These are phyloP conservation scores for Stenurella melanura DNA, from an alignment of 2,888 invertebrate genomes.

Conservation along the genomic window DNA sequence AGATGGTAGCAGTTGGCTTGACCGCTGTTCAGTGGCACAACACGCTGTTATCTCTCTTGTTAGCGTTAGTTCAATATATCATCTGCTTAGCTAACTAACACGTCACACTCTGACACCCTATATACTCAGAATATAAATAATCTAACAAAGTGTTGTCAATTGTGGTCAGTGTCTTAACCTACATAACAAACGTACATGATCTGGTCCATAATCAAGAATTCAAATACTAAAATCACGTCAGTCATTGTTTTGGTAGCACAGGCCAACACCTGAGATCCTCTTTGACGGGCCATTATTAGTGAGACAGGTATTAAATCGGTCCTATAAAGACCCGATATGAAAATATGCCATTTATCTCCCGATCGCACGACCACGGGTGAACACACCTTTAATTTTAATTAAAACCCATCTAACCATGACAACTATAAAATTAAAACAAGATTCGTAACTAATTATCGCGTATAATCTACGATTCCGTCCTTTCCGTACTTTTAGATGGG, in stretches of 20 bases:
- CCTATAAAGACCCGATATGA: conserved; percentile 17
- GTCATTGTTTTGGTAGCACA: conserved; percentile 29
- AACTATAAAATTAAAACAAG: conserved; percentile 39
- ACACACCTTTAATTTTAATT: conserved; percentile 47
- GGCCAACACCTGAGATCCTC: conserved; percentile 22
- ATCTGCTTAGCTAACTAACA: no score
- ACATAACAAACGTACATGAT: neutral
- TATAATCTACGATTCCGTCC: conserved; percentile 24
- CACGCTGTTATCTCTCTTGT: no score
- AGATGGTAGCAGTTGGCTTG: no score
- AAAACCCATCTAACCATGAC: conserved; percentile 38
- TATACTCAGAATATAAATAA: no score
- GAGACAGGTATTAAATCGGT: conserved; percentile 13
- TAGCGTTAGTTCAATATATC: no score
- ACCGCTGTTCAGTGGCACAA: no score
- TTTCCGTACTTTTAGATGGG: conserved; percentile 31
- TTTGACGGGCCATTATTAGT: conserved; percentile 24
- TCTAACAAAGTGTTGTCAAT: neutral
- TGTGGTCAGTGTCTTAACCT: neutral
- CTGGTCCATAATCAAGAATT: neutral
- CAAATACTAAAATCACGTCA: conserved; percentile 2
- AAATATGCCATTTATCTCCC: conserved; percentile 33
- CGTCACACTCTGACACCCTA: no score
- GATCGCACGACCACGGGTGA: conserved; percentile 26
- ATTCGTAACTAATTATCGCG: conserved; percentile 39